Percentiles rank a stretch among this genome's conserved stretches.
Conservation (phyloP, 53 echinoderm and acorn worm genomes). For the Apostichopus leukothele region DNA sequence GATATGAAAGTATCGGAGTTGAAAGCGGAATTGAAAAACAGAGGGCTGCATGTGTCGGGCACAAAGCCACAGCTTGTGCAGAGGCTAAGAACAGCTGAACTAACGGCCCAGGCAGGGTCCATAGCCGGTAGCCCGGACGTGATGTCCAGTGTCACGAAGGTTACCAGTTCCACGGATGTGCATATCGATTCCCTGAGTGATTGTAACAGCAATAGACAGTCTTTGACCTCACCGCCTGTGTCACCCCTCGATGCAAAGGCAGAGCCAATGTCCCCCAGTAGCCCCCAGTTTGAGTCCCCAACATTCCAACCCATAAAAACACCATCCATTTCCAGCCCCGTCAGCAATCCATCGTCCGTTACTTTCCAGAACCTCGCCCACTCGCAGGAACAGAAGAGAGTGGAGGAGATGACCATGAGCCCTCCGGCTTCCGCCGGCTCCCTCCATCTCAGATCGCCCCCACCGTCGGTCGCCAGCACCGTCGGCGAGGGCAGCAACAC, state of each 20-base stretch:
- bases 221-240: constrained; percentile 85
- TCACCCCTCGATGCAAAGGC: constrained; percentile 78
- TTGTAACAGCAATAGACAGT: constrained; percentile 64
- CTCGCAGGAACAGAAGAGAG: constrained; percentile 9
- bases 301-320: constrained; percentile 17
- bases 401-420: constrained; percentile 37
- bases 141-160: constrained; percentile 62
- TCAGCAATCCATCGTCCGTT: constrained; percentile 28
- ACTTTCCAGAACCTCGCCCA: constrained; percentile 23
- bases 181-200: constrained; percentile 60
- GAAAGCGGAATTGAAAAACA: constrained; percentile 83
- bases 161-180: constrained; percentile 87
- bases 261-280: constrained; percentile 96
- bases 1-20: constrained; percentile 99
- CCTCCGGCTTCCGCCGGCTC: constrained; percentile 40
- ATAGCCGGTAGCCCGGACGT: constrained; percentile 57
- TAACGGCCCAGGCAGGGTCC: constrained; percentile 35
- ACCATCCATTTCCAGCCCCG: background rate
- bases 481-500: constrained; percentile 50
- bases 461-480: constrained; percentile 50
- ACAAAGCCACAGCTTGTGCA: constrained; percentile 96
- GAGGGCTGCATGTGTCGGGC: constrained; percentile 95
- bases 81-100: constrained; percentile 70
- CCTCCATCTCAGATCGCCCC: constrained; percentile 49
- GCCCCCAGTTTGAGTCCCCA: constrained; percentile 85